These are phyloP conservation scores for Hippocampus zosterae DNA, from an alignment of 2,113 vertebrate species.

Conservation along the genomic window DNA sequence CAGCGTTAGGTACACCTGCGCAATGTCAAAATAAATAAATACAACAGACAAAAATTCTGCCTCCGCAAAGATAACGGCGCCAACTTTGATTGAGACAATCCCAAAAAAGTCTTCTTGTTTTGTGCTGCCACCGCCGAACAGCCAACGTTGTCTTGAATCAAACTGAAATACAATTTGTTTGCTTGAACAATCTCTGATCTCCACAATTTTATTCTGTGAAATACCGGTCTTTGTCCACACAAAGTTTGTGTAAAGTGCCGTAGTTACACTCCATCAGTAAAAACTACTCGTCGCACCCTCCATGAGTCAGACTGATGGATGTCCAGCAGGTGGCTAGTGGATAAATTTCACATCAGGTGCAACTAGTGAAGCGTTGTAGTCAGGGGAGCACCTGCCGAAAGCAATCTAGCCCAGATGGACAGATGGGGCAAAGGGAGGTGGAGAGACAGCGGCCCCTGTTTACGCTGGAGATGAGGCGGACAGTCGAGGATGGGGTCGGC, in stretches of 20 bases:
- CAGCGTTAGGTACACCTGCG: not conserved
- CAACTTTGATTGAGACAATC: not conserved
- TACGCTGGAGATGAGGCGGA: conserved; percentile 6
- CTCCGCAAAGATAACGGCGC: not conserved
- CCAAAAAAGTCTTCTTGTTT: too few species aligned
- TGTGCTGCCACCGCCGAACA: too few species aligned
- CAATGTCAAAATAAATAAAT: not conserved
- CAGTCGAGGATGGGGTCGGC: conserved; percentile 7
- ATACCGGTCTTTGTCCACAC: not conserved
- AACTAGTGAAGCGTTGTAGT: conserved; percentile 64
- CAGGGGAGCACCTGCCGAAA: conserved; percentile 70
- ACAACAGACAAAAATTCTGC: not conserved
- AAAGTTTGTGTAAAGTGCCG: not conserved
- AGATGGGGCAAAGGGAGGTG: conserved; percentile 36
- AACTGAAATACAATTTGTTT: too few species aligned
- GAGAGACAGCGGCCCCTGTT: conserved; percentile 21
- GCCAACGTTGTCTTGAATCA: too few species aligned
- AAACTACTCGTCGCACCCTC: not conserved
- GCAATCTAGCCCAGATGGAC: conserved; percentile 66
- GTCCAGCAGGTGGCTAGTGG: conserved; percentile 70
- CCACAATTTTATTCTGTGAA: not conserved
- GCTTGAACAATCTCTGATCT: too few species aligned
- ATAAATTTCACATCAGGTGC: conserved; percentile 66
- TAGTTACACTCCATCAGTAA: conserved; percentile 20
- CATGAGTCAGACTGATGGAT: conserved; percentile 37